Conservation (phyloP, 2,888 invertebrate species). For the Marronus borbonicus region DNA sequence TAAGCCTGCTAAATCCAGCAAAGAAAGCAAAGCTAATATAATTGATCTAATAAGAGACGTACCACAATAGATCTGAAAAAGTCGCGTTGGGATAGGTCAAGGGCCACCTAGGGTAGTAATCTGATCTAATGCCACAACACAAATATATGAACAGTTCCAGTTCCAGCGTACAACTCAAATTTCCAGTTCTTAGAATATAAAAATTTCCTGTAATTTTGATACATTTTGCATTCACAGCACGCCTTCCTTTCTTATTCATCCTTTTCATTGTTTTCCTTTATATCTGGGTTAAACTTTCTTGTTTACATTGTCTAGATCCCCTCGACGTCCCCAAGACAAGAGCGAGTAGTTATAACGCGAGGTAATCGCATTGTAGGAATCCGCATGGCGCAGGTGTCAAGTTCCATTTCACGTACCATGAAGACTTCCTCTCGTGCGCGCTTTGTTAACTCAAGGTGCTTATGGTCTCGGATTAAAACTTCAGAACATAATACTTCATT, state of each 20-base stretch:
- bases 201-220: not conserved
- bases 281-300: constrained; percentile 33
- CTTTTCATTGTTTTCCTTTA: constrained; percentile 24
- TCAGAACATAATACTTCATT: constrained; percentile 55
- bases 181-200: not conserved
- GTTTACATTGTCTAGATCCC: constrained; percentile 33
- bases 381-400: constrained; percentile 56
- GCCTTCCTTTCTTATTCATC: constrained; percentile 1
- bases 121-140: no score
- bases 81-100: no score
- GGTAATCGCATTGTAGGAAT: constrained; percentile 57
- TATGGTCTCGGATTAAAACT: constrained; percentile 54
- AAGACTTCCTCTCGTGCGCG: constrained; percentile 46
- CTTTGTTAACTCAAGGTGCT: constrained; percentile 22
- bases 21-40: no score
- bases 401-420: constrained; percentile 53
- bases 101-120: no score
- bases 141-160: no score
- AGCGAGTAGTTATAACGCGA: constrained; percentile 37
- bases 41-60: no score
- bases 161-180: not conserved
- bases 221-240: not conserved
- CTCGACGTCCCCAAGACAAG: constrained; percentile 10
- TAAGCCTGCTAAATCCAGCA: no score
- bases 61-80: no score